A percentile compares a stretch with the other conserved stretches of the same genome.
phyloP scores from a whole-genome alignment of 2,888 invertebrate species.

The Anaspis maculata region DNA sequence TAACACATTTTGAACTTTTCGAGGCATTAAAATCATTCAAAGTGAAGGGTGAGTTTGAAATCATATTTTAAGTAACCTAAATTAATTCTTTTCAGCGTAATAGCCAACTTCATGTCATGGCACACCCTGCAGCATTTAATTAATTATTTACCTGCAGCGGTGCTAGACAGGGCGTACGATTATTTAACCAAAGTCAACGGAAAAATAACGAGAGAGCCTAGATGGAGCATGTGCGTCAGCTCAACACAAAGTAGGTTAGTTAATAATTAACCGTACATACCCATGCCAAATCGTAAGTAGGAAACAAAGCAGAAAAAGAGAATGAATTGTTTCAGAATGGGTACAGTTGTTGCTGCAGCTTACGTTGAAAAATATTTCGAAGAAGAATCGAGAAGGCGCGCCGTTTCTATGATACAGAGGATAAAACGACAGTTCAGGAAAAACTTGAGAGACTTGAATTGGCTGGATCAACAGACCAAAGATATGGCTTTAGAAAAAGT shows the following conservation, averaged over 20 bases:
- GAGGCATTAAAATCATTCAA: too few relatives aligned
- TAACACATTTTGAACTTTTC: too few relatives aligned
- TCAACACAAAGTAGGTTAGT: conserved; percentile 24
- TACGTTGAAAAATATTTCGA: conserved; percentile 33
- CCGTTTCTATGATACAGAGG: conserved; percentile 29
- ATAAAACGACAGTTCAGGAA: conserved; percentile 34
- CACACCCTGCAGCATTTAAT: conserved; percentile 30
- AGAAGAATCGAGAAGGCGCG: conserved; percentile 25
- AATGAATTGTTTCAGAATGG: too few relatives aligned
- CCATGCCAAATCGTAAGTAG: too few relatives aligned
- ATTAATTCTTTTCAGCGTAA: conserved; percentile 20
- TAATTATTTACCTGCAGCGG: conserved; percentile 28
- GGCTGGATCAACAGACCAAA: conserved; percentile 35
- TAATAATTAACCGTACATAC: conserved; percentile 8
- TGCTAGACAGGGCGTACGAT: conserved; percentile 26
- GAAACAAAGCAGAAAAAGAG: too few relatives aligned
- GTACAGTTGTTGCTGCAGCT: conserved; percentile 27
- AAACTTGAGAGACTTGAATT: conserved; percentile 28
- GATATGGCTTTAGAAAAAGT: conserved; percentile 29
- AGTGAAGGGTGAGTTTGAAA: too few relatives aligned
- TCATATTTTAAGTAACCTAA: too few relatives aligned
- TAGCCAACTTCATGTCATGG: conserved; percentile 37
- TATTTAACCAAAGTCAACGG: conserved; percentile 25
- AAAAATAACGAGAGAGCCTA: conserved; percentile 19
- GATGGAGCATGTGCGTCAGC: conserved; percentile 26